Evolutionary conservation across 2,113 vertebrate genomes (phyloP).

Genomic region (Phylloscopus trochilus): DNA sequence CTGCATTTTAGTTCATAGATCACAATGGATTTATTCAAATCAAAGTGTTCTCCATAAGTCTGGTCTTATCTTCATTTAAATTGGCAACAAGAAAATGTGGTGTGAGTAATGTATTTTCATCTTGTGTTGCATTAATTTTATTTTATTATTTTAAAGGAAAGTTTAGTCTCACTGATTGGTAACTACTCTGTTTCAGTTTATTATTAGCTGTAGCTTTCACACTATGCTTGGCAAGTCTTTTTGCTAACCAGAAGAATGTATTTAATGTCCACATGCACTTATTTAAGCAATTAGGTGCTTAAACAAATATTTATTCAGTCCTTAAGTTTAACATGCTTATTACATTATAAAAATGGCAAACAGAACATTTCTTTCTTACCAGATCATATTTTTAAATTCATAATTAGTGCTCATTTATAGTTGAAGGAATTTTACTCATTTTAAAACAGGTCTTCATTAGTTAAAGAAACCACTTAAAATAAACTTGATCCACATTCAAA

Average conservation of each 20-base stretch:
- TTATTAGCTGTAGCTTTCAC: neutral
- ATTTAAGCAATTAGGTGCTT: conserved; percentile 57
- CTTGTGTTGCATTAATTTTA: neutral
- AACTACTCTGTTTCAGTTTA: neutral
- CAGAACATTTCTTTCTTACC: conserved; percentile 12
- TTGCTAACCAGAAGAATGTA: conserved; percentile 16
- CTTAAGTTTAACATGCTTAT: conserved; percentile 42
- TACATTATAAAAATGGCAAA: conserved; percentile 48
- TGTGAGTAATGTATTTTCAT: neutral
- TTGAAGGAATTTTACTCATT: conserved; percentile 9
- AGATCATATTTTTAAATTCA: conserved; percentile 20
- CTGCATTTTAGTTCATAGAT: neutral
- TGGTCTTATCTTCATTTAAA: neutral
- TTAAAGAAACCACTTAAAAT: conserved; percentile 43
- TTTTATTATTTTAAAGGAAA: neutral
- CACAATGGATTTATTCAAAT: conserved; percentile 21
- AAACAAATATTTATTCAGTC: conserved; percentile 52
- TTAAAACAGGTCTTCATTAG: neutral
- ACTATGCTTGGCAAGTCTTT: neutral
- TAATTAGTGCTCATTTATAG: conserved; percentile 30
- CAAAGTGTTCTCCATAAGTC: neutral
- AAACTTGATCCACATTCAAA: conserved; percentile 36
- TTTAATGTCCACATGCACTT: conserved; percentile 28
- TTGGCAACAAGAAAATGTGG: neutral
- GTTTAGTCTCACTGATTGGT: neutral